Percentiles rank a stretch among this genome's conserved stretches.
These are phyloP conservation scores for Agonum fuliginosum DNA, from an alignment of 2,888 invertebrate genomes.

Conservation along the genomic window DNA sequence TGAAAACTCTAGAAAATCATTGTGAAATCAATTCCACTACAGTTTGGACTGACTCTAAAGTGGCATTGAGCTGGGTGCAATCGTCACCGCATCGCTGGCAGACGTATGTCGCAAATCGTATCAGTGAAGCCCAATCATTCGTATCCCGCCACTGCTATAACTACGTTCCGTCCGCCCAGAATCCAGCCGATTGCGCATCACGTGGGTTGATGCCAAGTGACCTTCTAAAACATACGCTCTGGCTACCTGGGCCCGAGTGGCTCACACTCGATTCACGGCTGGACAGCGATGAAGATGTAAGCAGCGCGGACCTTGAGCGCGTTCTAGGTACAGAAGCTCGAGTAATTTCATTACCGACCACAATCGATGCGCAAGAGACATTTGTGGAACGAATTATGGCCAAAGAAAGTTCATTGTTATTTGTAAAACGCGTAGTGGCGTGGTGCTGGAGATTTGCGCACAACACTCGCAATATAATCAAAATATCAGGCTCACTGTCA, in stretches of 20 bases:
- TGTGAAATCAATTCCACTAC: background rate
- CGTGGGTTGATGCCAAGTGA: too few relatives aligned
- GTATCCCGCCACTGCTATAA: background rate
- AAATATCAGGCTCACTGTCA: background rate
- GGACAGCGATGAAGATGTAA: too few relatives aligned
- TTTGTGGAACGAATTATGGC: background rate
- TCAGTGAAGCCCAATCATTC: background rate
- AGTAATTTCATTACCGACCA: too few relatives aligned
- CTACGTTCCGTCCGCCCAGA: too few relatives aligned
- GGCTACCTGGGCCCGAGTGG: too few relatives aligned
- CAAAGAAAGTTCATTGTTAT: background rate
- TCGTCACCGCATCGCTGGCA: background rate
- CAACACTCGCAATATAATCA: background rate
- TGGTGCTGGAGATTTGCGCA: background rate
- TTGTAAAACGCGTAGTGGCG: background rate
- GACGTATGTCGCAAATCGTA: background rate
- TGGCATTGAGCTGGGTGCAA: background rate
- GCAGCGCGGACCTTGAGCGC: too few relatives aligned
- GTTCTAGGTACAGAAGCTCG: too few relatives aligned
- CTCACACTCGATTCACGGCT: too few relatives aligned
- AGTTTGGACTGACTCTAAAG: constrained; percentile 6
- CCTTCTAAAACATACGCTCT: too few relatives aligned
- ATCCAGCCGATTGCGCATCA: too few relatives aligned
- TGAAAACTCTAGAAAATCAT: constrained; percentile 21
- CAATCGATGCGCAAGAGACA: background rate